Evolutionary conservation across 2,113 vertebrate species (phyloP), one percentile per base, ranked within the genome.

Genomic region (Melanostigma gelatinosum): DNA sequence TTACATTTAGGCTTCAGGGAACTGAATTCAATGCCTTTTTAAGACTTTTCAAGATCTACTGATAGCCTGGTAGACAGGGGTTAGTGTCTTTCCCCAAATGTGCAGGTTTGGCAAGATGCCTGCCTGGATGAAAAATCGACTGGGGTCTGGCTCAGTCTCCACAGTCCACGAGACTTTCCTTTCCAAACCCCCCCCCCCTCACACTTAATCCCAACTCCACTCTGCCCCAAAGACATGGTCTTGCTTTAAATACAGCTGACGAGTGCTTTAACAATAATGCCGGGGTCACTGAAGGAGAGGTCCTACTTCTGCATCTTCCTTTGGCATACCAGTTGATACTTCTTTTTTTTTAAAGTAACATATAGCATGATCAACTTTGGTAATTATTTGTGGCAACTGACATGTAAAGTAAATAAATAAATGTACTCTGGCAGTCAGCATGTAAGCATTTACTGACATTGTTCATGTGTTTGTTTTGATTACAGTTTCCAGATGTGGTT

Each of bases 401-500:
- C 57, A 78, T 64, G 52, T 82, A 42, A 75, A 67, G 67, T 67
- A 62, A 44, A 66, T 68, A 57, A 78, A 57, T 27, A 87, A 73
- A 66, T 63, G 61, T 12, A 46, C 52, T 27, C 80, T 80, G 72
- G 76, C 65, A 85, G 65, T 18, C 29, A 27, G 48, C 13, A 4
- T 79, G 58, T 71, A 74, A 66, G 60, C 79, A 75, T 67, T 77
- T 50, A 68, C 82, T 77, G 60, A 75, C 73, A 89, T 36, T 38
- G 57, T 72, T 85, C 64, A 62, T 87, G 80, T 80, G 54, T 85
- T 80, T 80, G 34, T 84, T 82, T 87, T 85, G 79, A 73, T 83
- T 82, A 76, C 65, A 79, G 76, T 70, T 84, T 89, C 84, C 87
- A 92, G 75, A 86, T 91, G 86, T 73, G 75, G 72, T 76, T 82